Percentiles rank a stretch among this genome's conserved stretches.
phyloP scores from a whole-genome alignment of 2,797 vertebrate genomes.

The Siniperca undulata region DNA sequence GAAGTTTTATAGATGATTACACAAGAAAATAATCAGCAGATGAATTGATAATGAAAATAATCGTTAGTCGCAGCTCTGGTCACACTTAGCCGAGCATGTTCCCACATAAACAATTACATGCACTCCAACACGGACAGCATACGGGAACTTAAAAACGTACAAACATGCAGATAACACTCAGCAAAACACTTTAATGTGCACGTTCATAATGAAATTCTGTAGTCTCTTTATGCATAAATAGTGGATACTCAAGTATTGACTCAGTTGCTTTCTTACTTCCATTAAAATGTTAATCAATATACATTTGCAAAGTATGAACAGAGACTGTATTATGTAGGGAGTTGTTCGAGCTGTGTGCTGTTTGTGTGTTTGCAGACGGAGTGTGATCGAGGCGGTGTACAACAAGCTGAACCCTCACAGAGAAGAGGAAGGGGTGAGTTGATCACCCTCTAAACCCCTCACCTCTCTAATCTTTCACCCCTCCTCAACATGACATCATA shows the following conservation, averaged over 20 bases:
- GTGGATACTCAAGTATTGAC: constrained; percentile 34
- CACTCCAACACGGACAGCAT: not conserved
- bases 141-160: not conserved
- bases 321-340: constrained; percentile 16
- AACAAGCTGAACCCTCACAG: constrained; percentile 99
- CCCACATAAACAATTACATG: not conserved
- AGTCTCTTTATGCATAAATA: constrained; percentile 21
- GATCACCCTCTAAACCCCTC: constrained; percentile 46
- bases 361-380: constrained; percentile 88
- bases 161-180: constrained; percentile 9
- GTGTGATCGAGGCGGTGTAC: constrained; percentile 98
- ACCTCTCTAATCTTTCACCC: constrained; percentile 37
- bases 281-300: constrained; percentile 66
- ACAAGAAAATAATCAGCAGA: not conserved
- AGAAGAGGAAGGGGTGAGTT: constrained; percentile 99
- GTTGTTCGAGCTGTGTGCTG: constrained; percentile 19
- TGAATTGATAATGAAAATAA: not conserved
- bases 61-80: not conserved
- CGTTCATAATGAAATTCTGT: constrained; percentile 13
- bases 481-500: constrained; percentile 47
- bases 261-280: constrained; percentile 44
- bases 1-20: not conserved
- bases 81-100: not conserved
- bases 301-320: constrained; percentile 56
- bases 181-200: constrained; percentile 20